Base-by-base conservation (phyloP, 1,140 invertebrate genomes). In the Magallana ariakensis region DNA sequence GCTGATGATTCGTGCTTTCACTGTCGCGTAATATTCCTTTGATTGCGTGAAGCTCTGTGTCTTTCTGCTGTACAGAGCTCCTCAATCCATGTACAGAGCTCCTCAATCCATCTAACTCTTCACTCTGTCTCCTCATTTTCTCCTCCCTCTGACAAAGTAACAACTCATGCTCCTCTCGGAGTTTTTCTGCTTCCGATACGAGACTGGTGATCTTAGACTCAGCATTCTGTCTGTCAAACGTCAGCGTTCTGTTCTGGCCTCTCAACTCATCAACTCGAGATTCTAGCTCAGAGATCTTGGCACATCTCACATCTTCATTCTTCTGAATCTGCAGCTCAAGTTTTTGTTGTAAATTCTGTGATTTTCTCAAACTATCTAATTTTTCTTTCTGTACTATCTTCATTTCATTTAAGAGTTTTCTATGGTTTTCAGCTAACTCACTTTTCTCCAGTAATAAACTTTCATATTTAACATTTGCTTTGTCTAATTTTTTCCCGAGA, bases 271-370 rank as follows among this genome's bases (percentile, higher is more conserved):
- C 15, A 33, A 55, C 60, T 15, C 54, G 13, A 13, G 3, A 58
- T 58, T 87, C 66, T 9, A 60, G 15, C 54, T 75, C 16, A 0
- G 62, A 80, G 53, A 84, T 80, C 11, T 85, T 85, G 46, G 58
- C 83, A 26, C 5, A 46, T 4, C 54, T 33, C 15, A 70, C 3
- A 2, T 87, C 80, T 15, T 80, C 57, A 26, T 56, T 7, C 11
- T 55, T 11, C 56, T 87, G 83, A 26, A 57, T 83, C n/a, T 82
- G 56, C 33, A 55, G 7, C 9, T 22, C 19, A 13, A 46, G 13
- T 56, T 85, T 75, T 46, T 87, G 83, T 66, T 87, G 70, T 54
- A 85, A 70, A 26, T 13, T 80, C 19, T 81, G 19, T 56, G 54
- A 54, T 54, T 82, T 56, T 54, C 46, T 82, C 8, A 82, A n/a